These are phyloP conservation scores for Panopea generosa DNA, from an alignment of 2,888 invertebrate genomes.

Conservation along the genomic window DNA sequence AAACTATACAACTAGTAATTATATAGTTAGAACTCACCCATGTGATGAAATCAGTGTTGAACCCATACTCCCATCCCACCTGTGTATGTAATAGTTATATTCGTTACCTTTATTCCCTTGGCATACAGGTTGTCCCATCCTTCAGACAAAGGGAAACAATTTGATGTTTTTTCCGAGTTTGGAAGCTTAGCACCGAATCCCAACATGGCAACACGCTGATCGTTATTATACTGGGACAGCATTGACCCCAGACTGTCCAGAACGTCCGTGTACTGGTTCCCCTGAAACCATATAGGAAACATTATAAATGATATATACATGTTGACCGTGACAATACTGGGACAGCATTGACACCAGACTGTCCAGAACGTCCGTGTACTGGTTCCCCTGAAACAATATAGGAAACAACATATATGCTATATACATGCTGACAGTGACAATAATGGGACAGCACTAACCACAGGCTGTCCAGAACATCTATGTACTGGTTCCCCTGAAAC, in stretches of 20 bases:
- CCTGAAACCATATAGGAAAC: too few relatives aligned
- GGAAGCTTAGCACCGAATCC: conserved; percentile 73
- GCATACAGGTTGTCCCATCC: conserved; percentile 55
- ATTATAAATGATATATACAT: too few relatives aligned
- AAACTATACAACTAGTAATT: too few relatives aligned
- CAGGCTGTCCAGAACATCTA: conserved; percentile 69
- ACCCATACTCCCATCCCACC: too few relatives aligned
- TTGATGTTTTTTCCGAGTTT: conserved; percentile 54
- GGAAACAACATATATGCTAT: too few relatives aligned
- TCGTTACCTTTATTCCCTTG: conserved; percentile 67
- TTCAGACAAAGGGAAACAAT: conserved; percentile 70
- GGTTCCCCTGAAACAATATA: conserved; percentile 75
- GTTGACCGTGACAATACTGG: too few relatives aligned
- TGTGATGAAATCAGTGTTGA: too few relatives aligned
- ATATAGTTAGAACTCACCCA: too few relatives aligned
- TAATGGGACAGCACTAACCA: conserved; percentile 69
- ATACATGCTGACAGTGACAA: conserved; percentile 65
- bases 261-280: conserved; percentile 72
- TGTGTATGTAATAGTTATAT: too few relatives aligned
- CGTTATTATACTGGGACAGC: conserved; percentile 68
- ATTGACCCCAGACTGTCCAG: conserved; percentile 69
- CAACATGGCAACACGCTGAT: conserved; percentile 63
- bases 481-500: conserved; percentile 74
- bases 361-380: conserved; percentile 71
- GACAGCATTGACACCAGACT: conserved; percentile 68